Evolutionary conservation across 2,888 invertebrate species (phyloP).

Genomic region (Thymelicus sylvestris): DNA sequence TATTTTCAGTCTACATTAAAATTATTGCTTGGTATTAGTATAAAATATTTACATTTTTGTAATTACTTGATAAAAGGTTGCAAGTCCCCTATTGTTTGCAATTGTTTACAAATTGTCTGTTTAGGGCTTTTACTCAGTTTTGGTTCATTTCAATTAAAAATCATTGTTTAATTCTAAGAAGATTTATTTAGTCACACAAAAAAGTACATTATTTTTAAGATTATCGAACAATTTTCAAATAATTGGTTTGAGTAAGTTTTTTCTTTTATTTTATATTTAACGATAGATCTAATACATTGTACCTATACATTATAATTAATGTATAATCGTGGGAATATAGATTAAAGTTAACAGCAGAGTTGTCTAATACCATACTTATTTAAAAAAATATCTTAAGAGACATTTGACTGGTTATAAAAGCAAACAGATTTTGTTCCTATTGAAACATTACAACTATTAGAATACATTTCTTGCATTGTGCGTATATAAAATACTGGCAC

Average conservation of each 20-base stretch:
- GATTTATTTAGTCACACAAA: slow-evolving; percentile 75
- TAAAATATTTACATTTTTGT: too few relatives aligned
- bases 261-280: slow-evolving; percentile 41
- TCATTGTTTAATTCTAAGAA: slow-evolving; percentile 53
- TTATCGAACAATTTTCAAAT: slow-evolving; percentile 69
- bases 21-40: too few relatives aligned
- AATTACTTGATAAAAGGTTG: too few relatives aligned
- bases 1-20: too few relatives aligned
- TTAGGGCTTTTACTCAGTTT: neutral
- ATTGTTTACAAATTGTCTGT: neutral
- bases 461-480: slow-evolving; percentile 1
- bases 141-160: slow-evolving; percentile 52
- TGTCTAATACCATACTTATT: neutral
- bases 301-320: slow-evolving; percentile 39
- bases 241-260: slow-evolving; percentile 46
- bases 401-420: slow-evolving; percentile 6
- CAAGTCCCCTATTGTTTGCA: too few relatives aligned
- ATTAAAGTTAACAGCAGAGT: slow-evolving; percentile 3
- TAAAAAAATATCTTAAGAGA: slow-evolving; percentile 8
- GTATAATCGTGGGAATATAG: neutral
- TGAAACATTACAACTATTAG: neutral
- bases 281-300: slow-evolving; percentile 11
- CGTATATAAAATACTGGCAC: slow-evolving; percentile 22
- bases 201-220: slow-evolving; percentile 63
- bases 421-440: slow-evolving; percentile 26